Base-by-base conservation (phyloP, 2,888 invertebrate genomes). In the Kryphioiulus occultus region DNA sequence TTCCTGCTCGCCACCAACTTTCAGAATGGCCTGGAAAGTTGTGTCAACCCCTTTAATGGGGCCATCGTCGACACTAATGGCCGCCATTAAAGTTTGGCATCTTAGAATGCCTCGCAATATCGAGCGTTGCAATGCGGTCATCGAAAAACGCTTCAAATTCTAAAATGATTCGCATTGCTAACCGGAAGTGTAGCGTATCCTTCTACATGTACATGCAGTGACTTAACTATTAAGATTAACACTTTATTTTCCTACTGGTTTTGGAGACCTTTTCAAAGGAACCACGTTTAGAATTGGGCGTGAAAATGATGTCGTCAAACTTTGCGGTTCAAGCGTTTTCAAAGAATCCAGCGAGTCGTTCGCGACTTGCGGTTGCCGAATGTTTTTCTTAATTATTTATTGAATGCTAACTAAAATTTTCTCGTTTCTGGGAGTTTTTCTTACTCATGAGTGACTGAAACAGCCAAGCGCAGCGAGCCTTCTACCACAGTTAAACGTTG, bases 81-180 rank as follows among this genome's bases (percentile, higher is more conserved):
- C 53, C 53, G 5, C 53, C 53, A 53, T 53, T 53, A 53, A 53
- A 53, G 53, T 53, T 53, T 17, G 53, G 53, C 53, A 53, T 53
- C 53, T 53, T 53, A 53, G 53, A 53, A 53, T 53, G 53, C 53
- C 53, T 53, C 53, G 53, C 53, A 53, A 53, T 53, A 53, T 53
- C 53, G 53, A 4, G 53, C 53, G 12, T 53, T 4, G 9, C 53
- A 53, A 53, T 53, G 53, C 53, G 53, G 53, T 53, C 53, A 53
- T 53, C 53, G 53, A 53, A 53, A 53, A 53, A 17, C 53, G 53
- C 53, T 53, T 53, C 53, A 53, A 53, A 12, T 53, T 53, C 53
- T 53, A 4, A 53, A 53, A 53, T 53, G 12, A 53, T 53, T 53
- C 53, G 53, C 53, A 53, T 17, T 53, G 10, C 19, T 17, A 53